These are phyloP conservation scores for Rhizoglyphus robini DNA, from an alignment of 1,140 invertebrate genomes.

Conservation along the genomic window DNA sequence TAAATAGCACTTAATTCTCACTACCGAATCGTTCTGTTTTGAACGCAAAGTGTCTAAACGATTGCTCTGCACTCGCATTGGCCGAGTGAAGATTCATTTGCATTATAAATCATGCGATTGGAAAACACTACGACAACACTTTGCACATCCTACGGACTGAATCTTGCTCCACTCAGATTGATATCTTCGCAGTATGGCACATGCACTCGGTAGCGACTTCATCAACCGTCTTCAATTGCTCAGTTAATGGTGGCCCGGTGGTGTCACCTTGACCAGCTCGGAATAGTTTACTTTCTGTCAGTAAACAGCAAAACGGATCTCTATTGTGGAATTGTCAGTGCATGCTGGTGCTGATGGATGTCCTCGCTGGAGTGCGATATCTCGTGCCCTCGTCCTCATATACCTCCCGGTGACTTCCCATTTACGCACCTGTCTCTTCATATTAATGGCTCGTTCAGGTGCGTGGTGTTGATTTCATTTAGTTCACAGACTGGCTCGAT, in stretches of 20 bases:
- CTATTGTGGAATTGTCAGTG: conserved; percentile 5
- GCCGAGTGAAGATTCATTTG: neutral
- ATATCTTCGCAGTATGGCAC: conserved; percentile 14
- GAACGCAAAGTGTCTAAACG: neutral
- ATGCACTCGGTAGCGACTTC: neutral
- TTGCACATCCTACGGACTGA: neutral
- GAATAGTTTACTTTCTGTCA: too few species aligned
- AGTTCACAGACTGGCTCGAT: neutral
- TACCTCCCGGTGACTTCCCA: conserved; percentile 15
- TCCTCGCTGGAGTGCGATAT: neutral
- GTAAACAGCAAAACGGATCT: too few species aligned
- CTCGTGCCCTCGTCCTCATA: neutral
- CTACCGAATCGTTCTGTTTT: conserved; percentile 3
- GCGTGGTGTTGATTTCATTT: conserved; percentile 11
- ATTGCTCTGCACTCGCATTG: neutral
- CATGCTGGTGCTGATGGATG: neutral
- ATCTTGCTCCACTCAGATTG: neutral
- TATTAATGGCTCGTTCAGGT: neutral
- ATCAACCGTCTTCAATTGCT: neutral
- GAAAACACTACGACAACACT: neutral
- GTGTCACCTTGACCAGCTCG: too few species aligned
- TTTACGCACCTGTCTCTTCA: conserved; percentile 6
- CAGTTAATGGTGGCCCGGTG: neutral
- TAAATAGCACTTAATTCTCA: conserved; percentile 13
- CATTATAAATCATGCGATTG: conserved; percentile 10